phyloP scores from a whole-genome alignment of 2,797 vertebrate genomes.

The Xenopus petersii region DNA sequence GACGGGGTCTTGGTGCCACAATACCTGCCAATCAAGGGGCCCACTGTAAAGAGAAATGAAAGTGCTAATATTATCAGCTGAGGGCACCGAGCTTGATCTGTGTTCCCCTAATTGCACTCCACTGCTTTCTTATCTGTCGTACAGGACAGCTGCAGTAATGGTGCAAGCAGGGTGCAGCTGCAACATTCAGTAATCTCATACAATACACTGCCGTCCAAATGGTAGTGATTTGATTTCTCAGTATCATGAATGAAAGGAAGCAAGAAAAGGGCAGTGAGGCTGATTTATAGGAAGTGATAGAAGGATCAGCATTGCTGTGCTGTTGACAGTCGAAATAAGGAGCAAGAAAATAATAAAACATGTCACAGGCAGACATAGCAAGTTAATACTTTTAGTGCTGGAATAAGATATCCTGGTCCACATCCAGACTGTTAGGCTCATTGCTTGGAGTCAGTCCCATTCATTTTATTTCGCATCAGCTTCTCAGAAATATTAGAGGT shows the following conservation, averaged over 20 bases:
- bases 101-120: slow-evolving; percentile 44
- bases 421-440: not conserved
- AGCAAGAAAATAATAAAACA: slow-evolving; percentile 7
- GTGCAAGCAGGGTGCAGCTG: slow-evolving; percentile 34
- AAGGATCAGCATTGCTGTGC: not conserved
- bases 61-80: slow-evolving; percentile 29
- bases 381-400: not conserved
- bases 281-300: slow-evolving; percentile 23
- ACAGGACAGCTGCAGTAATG: slow-evolving; percentile 18
- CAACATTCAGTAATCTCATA: slow-evolving; percentile 38
- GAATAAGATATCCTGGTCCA: not conserved
- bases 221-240: slow-evolving; percentile 37
- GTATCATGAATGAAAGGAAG: slow-evolving; percentile 15
- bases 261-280: slow-evolving; percentile 34
- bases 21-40: slow-evolving; percentile 93
- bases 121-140: slow-evolving; percentile 42
- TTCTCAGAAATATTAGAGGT: not conserved
- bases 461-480: not conserved
- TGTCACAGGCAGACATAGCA: not conserved
- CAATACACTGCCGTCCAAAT: slow-evolving; percentile 16
- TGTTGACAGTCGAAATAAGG: slow-evolving; percentile 3
- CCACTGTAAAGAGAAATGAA: slow-evolving; percentile 69
- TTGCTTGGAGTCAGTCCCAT: slow-evolving; percentile 1
- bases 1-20: slow-evolving; percentile 91
- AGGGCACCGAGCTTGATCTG: slow-evolving; percentile 34